Conservation (phyloP, 2,113 vertebrate species). For the Pomatorhinus ruficollis region DNA sequence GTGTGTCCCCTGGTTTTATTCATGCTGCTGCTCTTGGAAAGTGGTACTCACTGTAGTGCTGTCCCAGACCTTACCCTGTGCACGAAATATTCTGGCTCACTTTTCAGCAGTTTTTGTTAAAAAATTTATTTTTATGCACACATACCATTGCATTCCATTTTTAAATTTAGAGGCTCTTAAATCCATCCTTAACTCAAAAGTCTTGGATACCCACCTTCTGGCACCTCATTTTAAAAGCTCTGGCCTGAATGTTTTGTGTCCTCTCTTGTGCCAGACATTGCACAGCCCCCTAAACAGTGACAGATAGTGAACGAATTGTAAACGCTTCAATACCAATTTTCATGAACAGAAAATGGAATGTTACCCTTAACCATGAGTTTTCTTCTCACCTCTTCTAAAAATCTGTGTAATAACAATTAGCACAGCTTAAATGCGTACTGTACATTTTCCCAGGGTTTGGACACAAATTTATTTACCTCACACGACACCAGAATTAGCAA, state of each 20-base stretch:
- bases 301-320: background rate
- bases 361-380: background rate
- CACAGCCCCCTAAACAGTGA: background rate
- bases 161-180: background rate
- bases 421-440: background rate
- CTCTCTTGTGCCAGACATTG: background rate
- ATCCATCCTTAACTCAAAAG: background rate
- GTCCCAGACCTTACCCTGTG: background rate
- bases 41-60: background rate
- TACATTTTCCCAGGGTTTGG: background rate
- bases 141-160: background rate
- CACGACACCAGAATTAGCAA: background rate
- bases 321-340: background rate
- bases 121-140: background rate
- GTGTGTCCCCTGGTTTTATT: background rate
- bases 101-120: background rate
- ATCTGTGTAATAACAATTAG: background rate
- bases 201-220: background rate
- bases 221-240: background rate
- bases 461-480: background rate
- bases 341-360: background rate
- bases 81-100: background rate
- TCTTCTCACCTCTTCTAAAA: background rate
- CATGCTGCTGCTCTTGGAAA: background rate
- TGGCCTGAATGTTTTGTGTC: background rate